Evolutionary conservation across 2,113 vertebrate genomes (phyloP).

Genomic region (Danionella cerebrum): DNA sequence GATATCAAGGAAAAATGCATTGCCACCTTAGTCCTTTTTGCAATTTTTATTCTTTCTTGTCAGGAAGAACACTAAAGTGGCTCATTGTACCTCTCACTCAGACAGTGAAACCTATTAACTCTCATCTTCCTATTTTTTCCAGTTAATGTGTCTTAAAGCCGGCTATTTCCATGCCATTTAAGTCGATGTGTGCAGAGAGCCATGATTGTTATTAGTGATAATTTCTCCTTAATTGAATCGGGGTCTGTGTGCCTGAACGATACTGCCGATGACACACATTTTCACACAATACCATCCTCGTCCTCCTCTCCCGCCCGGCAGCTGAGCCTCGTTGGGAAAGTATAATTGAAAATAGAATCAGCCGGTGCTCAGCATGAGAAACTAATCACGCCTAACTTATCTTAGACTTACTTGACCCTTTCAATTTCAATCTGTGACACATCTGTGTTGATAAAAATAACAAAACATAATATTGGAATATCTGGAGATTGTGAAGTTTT

Average conservation of each 20-base stretch:
- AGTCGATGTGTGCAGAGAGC: conserved; percentile 15
- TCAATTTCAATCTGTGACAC: neutral
- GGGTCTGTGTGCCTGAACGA: conserved; percentile 4
- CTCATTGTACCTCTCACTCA: neutral
- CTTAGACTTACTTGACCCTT: neutral
- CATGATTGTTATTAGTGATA: conserved; percentile 34
- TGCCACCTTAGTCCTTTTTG: neutral
- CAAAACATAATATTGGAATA: no score
- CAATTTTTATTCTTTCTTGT: neutral
- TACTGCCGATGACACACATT: conserved; percentile 14
- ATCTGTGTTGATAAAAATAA: neutral
- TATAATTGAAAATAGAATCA: conserved; percentile 12
- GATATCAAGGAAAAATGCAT: neutral
- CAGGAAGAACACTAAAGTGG: neutral
- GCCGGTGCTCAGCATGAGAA: conserved; percentile 1
- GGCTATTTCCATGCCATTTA: neutral
- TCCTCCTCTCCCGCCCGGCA: conserved; percentile 8
- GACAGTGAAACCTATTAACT: neutral
- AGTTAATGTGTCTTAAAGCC: conserved; percentile 8
- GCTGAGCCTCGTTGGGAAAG: conserved; percentile 14
- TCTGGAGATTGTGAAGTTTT: no score
- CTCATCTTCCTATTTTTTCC: conserved; percentile 8
- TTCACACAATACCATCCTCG: conserved; percentile 9
- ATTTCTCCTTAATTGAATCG: conserved; percentile 40
- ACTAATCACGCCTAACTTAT: conserved; percentile 20